Conservation (phyloP, 2,888 invertebrate species). For the Lithophane semibrunnea region DNA sequence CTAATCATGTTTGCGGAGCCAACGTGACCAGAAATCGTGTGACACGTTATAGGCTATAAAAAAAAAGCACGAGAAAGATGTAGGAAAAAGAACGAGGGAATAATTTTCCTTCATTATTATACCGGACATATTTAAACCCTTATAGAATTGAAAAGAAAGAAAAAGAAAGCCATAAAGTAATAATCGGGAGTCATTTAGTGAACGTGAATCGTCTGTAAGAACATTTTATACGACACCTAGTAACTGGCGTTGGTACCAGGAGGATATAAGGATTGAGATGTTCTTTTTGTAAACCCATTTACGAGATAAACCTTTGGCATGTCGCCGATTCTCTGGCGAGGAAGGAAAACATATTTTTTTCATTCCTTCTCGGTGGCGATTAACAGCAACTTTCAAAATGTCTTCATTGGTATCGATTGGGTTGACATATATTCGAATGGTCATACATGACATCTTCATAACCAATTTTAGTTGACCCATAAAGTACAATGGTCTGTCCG, state of each 20-base stretch:
- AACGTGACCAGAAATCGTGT: too few species aligned
- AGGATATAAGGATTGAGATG: conserved; percentile 1
- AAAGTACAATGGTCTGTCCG: neutral
- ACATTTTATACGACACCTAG: conserved; percentile 10
- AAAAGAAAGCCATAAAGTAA: conserved; percentile 43
- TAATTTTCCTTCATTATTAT: conserved; percentile 13
- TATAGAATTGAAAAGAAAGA: conserved; percentile 3
- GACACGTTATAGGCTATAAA: too few species aligned
- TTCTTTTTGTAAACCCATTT: conserved; percentile 19
- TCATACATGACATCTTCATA: neutral
- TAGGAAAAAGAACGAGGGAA: neutral
- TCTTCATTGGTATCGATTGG: neutral
- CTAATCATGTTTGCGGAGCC: too few species aligned
- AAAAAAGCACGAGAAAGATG: neutral
- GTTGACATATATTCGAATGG: neutral
- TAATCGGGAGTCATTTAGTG: conserved; percentile 33
- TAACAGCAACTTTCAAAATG: neutral
- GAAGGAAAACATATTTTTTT: neutral
- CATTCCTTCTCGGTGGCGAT: neutral
- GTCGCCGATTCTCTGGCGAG: neutral
- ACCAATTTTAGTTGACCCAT: neutral
- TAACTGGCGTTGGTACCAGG: neutral
- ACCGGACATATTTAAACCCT: neutral
- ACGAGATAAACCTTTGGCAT: neutral
- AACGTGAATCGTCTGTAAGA: conserved; percentile 28